Evolutionary conservation across 2,888 invertebrate genomes (phyloP).

Genomic region (Calameuta filiformis): DNA sequence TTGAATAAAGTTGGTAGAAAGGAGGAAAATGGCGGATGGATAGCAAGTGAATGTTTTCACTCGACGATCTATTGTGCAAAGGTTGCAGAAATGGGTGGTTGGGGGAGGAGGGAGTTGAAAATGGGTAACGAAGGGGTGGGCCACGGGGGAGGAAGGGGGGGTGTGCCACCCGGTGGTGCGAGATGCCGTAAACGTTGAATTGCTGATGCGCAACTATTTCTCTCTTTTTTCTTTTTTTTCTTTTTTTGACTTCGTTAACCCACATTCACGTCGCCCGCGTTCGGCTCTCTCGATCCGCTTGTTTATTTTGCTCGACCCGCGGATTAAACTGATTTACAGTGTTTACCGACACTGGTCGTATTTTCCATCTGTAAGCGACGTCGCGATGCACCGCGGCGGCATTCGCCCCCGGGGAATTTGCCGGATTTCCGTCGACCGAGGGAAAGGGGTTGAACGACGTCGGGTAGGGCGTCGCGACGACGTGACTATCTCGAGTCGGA

Average conservation of each 20-base stretch:
- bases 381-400: background rate
- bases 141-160: no score
- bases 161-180: no score
- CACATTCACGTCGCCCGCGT: conserved; percentile 42
- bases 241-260: conserved; percentile 54
- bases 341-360: conserved; percentile 35
- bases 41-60: conserved; percentile 42
- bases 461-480: background rate
- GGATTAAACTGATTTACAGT: conserved; percentile 45
- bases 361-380: conserved; percentile 10
- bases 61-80: conserved; percentile 41
- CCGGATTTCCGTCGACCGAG: background rate
- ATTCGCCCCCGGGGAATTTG: background rate
- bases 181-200: conserved; percentile 44
- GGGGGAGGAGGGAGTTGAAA: no score
- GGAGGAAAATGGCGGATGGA: no score
- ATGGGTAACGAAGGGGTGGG: no score
- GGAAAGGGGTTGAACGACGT: background rate
- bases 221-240: conserved; percentile 36
- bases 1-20: no score
- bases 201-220: conserved; percentile 51
- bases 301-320: conserved; percentile 27
- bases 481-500: no score
- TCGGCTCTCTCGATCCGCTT: conserved; percentile 17
- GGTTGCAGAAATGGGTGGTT: no score